These are phyloP conservation scores for Brachionus rotundiformis DNA, from an alignment of 1,140 invertebrate species.

Conservation along the genomic window DNA sequence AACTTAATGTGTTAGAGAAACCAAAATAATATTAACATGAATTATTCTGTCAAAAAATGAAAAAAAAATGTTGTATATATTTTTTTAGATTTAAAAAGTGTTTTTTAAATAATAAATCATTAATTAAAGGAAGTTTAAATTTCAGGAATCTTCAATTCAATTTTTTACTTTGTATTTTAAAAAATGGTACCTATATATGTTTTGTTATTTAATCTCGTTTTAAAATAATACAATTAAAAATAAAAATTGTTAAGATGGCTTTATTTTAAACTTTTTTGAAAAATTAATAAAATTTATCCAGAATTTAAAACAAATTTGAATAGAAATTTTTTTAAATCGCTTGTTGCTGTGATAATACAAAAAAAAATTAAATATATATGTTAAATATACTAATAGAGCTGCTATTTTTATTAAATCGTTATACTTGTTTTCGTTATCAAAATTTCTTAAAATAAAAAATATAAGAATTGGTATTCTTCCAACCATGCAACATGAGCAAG, in stretches of 20 bases:
- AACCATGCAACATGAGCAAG: neutral
- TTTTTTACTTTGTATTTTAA: too few relatives aligned
- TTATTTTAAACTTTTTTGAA: neutral
- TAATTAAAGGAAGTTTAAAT: too few relatives aligned
- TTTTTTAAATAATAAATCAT: too few relatives aligned
- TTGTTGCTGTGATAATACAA: slow-evolving; percentile 8
- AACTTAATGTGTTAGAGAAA: too few relatives aligned
- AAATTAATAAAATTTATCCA: neutral
- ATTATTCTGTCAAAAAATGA: too few relatives aligned
- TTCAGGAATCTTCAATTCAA: too few relatives aligned
- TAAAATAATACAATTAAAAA: neutral
- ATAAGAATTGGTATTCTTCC: neutral
- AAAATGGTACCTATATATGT: too few relatives aligned
- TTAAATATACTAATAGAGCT: neutral
- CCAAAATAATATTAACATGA: too few relatives aligned
- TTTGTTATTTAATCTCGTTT: too few relatives aligned
- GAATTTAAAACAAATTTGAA: neutral
- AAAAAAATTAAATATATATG: slow-evolving; percentile 7
- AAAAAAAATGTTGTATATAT: too few relatives aligned
- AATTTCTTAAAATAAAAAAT: neutral
- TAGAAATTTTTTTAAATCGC: neutral
- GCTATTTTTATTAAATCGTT: neutral
- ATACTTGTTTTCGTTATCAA: slow-evolving; percentile 19
- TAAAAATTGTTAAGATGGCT: neutral
- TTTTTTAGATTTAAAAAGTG: too few relatives aligned